Base-by-base conservation (phyloP, 2,888 invertebrate genomes). In the Pocota personata region DNA sequence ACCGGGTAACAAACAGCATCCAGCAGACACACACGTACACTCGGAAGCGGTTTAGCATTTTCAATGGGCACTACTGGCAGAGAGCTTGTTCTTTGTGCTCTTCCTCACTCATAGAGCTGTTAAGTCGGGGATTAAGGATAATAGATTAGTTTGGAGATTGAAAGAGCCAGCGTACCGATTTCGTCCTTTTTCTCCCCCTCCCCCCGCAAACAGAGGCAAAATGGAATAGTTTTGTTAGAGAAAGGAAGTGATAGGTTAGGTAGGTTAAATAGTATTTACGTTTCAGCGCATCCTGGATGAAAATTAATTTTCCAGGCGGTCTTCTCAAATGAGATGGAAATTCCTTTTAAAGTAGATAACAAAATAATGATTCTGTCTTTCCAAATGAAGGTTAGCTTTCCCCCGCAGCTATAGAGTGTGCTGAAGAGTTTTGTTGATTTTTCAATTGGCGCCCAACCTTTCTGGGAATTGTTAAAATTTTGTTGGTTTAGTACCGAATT, bases 21-120 rank as follows among this genome's bases (percentile, higher is more conserved):
- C 43, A 64, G n/a, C 48, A 19, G n/a, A 48, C 32, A n/a, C 32
- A 32, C 14, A 67, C 57, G 1, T 14, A 40, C 60, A 67, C 30
- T 32, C 67, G 77, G 67, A 77, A 77, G 60, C 30, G 77, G 50
- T 62, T 72, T 21, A 40, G 40, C 50, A 60, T 50, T 58, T 67
- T 67, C 52, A 66, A 64, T 32, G 67, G 21, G 14, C 16, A 12
- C 21, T 3, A 10, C n/a, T 40, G 10, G 12, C 19, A 19, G 12
- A 12, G 32, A 16, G 32, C 57, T 30, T 71, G 14, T 24, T 2
- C 37, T 64, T 67, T 67, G 19, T 35, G 24, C 14, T 35, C 48
- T 3, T 40, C 24, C 58, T 24, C 35, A 24, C 35, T 16, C n/a
- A n/a, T 50, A 40, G 40, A 67, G 40, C 24, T 66, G 66, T 24